phyloP scores from a whole-genome alignment of 2,888 invertebrate genomes.

The Coelinius sp. region DNA sequence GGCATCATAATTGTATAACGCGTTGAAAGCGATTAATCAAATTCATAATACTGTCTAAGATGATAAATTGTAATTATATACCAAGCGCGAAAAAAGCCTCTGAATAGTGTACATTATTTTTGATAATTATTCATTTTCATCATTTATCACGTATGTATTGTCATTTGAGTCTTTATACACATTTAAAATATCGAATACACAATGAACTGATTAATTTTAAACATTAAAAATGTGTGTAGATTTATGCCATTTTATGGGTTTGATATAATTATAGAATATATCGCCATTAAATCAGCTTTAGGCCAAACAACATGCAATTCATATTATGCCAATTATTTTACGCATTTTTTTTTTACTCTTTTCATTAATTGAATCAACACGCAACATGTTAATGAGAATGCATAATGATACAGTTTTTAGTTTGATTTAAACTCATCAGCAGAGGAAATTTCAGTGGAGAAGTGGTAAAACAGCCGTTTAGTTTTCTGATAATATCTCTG shows the following conservation, averaged over 20 bases:
- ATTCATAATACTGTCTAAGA: conserved; percentile 25
- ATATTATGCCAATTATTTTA: conserved; percentile 22
- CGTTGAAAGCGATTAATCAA: conserved; percentile 35
- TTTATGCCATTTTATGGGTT: conserved; percentile 5
- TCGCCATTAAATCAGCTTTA: conserved; percentile 16
- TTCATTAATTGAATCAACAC: conserved; percentile 12
- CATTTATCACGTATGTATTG: conserved; percentile 27
- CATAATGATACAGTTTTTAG: conserved; percentile 15
- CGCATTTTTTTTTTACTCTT: neutral
- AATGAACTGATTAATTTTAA: conserved; percentile 5
- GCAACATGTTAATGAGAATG: conserved; percentile 14
- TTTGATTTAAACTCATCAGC: conserved; percentile 14
- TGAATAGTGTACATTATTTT: neutral
- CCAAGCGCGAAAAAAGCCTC: conserved; percentile 1
- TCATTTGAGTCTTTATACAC: conserved; percentile 26
- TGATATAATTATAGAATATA: conserved; percentile 11
- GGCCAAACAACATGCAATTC: conserved; percentile 23
- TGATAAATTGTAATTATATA: conserved; percentile 24
- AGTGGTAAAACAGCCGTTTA: too few species aligned
- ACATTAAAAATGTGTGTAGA: conserved; percentile 6
- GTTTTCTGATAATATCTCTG: too few species aligned
- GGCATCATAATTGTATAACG: conserved; percentile 35
- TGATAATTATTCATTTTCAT: neutral
- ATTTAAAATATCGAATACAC: conserved; percentile 13
- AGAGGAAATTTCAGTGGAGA: neutral